phyloP scores from a whole-genome alignment of 2,797 vertebrate genomes.

The Enteromius treurensis region DNA sequence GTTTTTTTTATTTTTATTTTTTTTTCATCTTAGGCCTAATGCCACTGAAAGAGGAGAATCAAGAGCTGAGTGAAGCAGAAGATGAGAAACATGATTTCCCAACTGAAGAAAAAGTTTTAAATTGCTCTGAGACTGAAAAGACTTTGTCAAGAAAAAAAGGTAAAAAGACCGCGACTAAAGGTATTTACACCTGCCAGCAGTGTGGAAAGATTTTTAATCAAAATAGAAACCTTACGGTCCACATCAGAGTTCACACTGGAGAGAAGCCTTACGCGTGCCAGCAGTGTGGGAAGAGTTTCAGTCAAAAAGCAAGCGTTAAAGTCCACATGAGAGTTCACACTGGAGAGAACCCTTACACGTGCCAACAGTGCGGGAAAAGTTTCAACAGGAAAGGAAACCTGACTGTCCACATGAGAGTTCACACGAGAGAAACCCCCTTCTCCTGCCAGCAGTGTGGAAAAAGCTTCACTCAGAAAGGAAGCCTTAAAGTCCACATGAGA shows the following conservation, averaged over 20 bases:
- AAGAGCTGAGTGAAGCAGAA: neutral
- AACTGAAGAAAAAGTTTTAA: neutral
- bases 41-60: neutral
- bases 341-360: neutral
- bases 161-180: neutral
- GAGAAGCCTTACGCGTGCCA: neutral
- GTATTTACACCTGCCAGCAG: neutral
- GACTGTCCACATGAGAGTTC: conserved; percentile 10
- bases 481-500: conserved; percentile 10
- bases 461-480: conserved; percentile 10
- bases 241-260: neutral
- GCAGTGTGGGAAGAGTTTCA: neutral
- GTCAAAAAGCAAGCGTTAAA: neutral
- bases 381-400: conserved; percentile 10
- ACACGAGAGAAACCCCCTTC: conserved; percentile 7
- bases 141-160: neutral
- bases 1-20: too few relatives aligned
- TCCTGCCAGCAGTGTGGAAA: neutral
- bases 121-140: neutral
- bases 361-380: conserved; percentile 10
- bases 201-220: neutral
- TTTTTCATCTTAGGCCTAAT: neutral
- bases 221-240: neutral
- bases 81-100: neutral
- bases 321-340: neutral